Evolutionary conservation across 2,888 invertebrate genomes (phyloP).

Genomic region (Agrotis puta): DNA sequence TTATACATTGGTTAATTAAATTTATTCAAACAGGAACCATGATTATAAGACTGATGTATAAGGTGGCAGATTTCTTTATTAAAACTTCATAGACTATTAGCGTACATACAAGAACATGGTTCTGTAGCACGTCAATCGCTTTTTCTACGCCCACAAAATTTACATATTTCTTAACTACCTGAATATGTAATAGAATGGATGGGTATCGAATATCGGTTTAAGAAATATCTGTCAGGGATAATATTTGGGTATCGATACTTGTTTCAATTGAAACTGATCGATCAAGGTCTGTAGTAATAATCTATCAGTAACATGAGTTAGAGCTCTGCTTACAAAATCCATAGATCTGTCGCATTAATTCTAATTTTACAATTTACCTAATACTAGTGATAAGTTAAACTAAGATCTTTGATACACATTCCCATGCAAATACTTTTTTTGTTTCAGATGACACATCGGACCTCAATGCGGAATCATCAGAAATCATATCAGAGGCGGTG

Average conservation of each 20-base stretch:
- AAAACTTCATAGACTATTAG: constrained; percentile 63
- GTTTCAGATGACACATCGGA: constrained; percentile 85
- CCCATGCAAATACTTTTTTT: constrained; percentile 63
- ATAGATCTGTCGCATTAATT: neutral
- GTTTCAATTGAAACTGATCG: neutral
- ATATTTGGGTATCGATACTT: constrained; percentile 9
- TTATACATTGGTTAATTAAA: constrained; percentile 42
- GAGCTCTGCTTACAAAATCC: constrained; percentile 1
- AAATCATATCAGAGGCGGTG: constrained; percentile 86
- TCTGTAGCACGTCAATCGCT: constrained; percentile 23
- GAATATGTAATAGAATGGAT: constrained; percentile 22
- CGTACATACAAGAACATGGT: constrained; percentile 44
- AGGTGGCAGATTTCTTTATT: constrained; percentile 65
- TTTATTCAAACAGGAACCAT: constrained; percentile 73
- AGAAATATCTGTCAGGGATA: constrained; percentile 21
- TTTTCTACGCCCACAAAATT: constrained; percentile 57
- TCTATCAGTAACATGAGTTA: neutral
- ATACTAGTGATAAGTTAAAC: neutral
- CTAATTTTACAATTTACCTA: neutral
- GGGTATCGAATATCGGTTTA: constrained; percentile 20
- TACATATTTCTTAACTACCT: constrained; percentile 50
- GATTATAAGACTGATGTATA: constrained; percentile 53
- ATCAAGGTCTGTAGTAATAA: constrained; percentile 39
- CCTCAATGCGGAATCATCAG: constrained; percentile 86
- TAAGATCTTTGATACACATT: constrained; percentile 36